Base-by-base conservation (phyloP, 2,113 vertebrate genomes). In the Dasyprocta punctata region DNA sequence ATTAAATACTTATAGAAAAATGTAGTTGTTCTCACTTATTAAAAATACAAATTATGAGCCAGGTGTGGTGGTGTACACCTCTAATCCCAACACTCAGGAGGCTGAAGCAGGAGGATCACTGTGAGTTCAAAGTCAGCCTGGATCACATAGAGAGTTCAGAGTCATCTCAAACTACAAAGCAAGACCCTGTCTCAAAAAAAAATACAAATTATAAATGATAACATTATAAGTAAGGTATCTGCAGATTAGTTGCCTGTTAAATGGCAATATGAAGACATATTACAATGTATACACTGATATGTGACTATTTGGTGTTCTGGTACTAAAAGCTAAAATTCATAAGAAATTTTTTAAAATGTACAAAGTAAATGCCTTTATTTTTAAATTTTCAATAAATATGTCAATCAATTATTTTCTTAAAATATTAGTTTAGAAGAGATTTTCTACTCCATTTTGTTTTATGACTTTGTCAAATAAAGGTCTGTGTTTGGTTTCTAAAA, bases 401-500 rank as follows among this genome's bases (percentile, higher is more conserved):
- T 89, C 20, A 87, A 38, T 81, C 49, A 69, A 65, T 85, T 94
- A 33, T 95, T 95, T 97, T 94, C 69, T 96, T 96, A 92, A 93
- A 87, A 91, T 60, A 82, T 54, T 61, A 86, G 47, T 9, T 96
- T 83, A 77, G 30, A 90, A 85, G 61, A 87, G 17, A 88, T 63
- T 52, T 95, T 17, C 54, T 30, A 90, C 33, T 94, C 73, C 36
- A 63, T 93, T 94, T 96, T 84, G 89, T 86, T 87, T 52, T 16
- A 63, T 41, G 5, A 81, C 86, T n/a, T n/a, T n/a, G n/a, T n/a
- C n/a, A n/a, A n/a, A n/a, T n/a, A n/a, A n/a, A n/a, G n/a, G n/a
- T n/a, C n/a, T n/a, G n/a, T 88, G 90, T 91, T 86, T 92, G 3
- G 19, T 83, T 95, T 96, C 49, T 89, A 58, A 65, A 86, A 61